Evolutionary conservation across 2,888 invertebrate genomes (phyloP), one percentile per base, ranked within the genome.

Genomic region (Metalampra italica): DNA sequence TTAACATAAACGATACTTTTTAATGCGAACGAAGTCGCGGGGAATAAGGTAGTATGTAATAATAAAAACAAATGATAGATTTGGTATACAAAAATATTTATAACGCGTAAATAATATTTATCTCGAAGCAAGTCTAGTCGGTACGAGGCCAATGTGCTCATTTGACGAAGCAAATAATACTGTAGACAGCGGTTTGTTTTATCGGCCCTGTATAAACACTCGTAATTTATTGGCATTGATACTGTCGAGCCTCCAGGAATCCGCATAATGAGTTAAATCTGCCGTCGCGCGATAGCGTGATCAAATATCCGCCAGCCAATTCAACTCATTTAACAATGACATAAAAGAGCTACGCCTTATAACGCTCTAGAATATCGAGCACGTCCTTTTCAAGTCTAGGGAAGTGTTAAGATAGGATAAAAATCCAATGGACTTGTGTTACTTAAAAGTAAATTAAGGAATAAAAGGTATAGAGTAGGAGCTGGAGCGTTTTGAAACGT

Each of bases 201-300:
- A 75, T 71, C 74, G 62, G 64, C 57, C 47, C 51, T 55, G 52
- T 59, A 64, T 70, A 68, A 75, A 75, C 66, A 70, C 57, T 65
- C 62, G 68, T 73, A 71, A 84, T 82, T 83, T 82, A 82, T 82
- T 76, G 74, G 64, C 65, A 52, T 56, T 64, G 78, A 81, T 82
- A 82, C 71, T 77, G 77, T 75, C 77, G 68, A 66, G 69, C 66
- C 68, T 65, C n/a, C 67, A 64, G 71, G 68, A 72, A 69, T 71
- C 71, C 69, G 68, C 66, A 74, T 81, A 78, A 79, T 75, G 73
- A 73, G 75, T 75, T 71, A 67, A 76, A 78, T 80, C 73, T 76
- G 70, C 67, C 59, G 67, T 64, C 59, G 56, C 46, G 59, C 66
- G 68, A 76, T 71, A 73, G 60, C 58, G 61, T 60, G 67, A 71